phyloP scores from a whole-genome alignment of 1,140 invertebrate genomes.

The Gonatopus flavifemur region DNA sequence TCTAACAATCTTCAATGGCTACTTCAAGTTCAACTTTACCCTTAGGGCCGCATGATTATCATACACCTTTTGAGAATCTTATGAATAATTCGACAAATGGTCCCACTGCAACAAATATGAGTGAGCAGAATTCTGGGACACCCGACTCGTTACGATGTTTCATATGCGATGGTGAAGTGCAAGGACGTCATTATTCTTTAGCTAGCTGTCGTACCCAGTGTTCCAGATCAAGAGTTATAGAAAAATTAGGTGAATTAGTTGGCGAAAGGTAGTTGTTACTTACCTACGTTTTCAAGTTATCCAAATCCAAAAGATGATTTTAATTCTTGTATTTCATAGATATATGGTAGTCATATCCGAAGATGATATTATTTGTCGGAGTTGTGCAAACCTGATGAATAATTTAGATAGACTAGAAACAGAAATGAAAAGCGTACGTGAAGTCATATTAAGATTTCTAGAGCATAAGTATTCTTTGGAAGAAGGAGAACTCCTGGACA shows the following conservation, averaged over 20 bases:
- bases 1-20: too few relatives aligned
- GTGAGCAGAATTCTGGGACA: not conserved
- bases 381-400: constrained; percentile 51
- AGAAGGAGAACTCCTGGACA: constrained; percentile 42
- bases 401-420: constrained; percentile 48
- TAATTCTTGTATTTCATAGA: constrained; percentile 27
- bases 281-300: not conserved
- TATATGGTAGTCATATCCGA: constrained; percentile 55
- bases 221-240: constrained; percentile 43
- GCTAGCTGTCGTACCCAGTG: constrained; percentile 48
- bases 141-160: constrained; percentile 36
- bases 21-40: constrained; percentile 12
- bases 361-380: constrained; percentile 54
- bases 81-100: constrained; percentile 1
- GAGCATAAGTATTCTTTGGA: constrained; percentile 50
- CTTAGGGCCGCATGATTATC: constrained; percentile 2
- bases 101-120: not conserved
- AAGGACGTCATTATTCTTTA: constrained; percentile 42
- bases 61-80: constrained; percentile 9
- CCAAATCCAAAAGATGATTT: not conserved
- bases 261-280: constrained; percentile 45
- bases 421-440: constrained; percentile 38
- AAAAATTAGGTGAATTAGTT: constrained; percentile 53
- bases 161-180: constrained; percentile 44
- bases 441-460: constrained; percentile 41